phyloP scores from a whole-genome alignment of 2,113 vertebrate species.

The Taxidea taxus region DNA sequence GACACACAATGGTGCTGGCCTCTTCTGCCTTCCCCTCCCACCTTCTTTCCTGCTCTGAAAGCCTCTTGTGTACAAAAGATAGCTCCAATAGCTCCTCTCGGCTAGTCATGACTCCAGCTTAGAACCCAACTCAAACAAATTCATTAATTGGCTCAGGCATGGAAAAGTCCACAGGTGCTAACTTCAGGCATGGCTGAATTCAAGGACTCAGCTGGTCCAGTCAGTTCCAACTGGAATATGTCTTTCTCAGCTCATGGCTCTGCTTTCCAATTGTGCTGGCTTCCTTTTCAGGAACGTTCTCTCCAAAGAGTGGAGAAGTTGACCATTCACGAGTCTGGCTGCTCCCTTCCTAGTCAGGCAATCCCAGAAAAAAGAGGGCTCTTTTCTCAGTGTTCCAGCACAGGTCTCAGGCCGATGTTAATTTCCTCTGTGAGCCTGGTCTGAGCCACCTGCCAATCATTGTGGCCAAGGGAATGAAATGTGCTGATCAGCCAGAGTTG shows the following conservation, averaged over 20 bases:
- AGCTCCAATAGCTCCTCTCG: neutral
- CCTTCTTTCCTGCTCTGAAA: neutral
- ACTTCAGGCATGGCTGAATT: neutral
- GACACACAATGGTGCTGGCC: neutral
- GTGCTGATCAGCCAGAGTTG: neutral
- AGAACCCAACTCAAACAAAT: neutral
- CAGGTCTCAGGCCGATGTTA: neutral
- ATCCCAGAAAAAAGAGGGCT: neutral
- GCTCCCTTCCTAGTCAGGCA: neutral
- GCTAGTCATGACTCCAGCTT: neutral
- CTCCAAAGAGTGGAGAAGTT: neutral
- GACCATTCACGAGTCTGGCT: neutral
- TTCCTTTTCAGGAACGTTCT: neutral
- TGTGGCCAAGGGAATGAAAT: conserved; percentile 7
- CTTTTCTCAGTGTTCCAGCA: neutral
- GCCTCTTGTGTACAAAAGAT: neutral
- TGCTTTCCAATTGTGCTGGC: neutral
- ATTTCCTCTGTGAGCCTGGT: neutral
- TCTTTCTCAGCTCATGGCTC: neutral
- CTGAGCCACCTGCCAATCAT: neutral
- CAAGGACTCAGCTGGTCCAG: neutral
- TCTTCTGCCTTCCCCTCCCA: neutral
- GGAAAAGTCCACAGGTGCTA: neutral
- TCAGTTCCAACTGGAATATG: neutral
- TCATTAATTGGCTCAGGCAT: neutral